These are phyloP conservation scores for Chymomyza fuscimana DNA, from an alignment of 2,888 invertebrate species.

Conservation along the genomic window DNA sequence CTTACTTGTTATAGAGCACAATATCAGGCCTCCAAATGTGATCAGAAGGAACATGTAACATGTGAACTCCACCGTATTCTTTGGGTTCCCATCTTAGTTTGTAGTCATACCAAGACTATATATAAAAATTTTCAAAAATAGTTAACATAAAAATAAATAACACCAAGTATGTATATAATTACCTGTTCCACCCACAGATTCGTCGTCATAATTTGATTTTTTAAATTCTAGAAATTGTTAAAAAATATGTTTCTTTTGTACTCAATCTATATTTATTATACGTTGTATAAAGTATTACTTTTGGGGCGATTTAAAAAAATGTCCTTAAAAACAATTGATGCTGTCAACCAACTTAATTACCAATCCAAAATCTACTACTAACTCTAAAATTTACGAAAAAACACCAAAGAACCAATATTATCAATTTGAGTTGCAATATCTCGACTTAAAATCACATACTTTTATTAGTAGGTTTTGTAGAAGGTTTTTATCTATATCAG, in stretches of 20 bases:
- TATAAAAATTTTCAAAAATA: constrained; percentile 52
- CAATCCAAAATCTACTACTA: too few species aligned
- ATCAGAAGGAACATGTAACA: constrained; percentile 91
- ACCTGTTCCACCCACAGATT: constrained; percentile 89
- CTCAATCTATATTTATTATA: too few species aligned
- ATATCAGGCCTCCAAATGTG: constrained; percentile 92
- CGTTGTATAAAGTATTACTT: too few species aligned
- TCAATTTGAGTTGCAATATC: too few species aligned
- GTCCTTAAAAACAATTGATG: too few species aligned
- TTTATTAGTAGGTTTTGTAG: too few species aligned
- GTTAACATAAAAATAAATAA: neutral
- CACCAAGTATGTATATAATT: constrained; percentile 65
- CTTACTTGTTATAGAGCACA: constrained; percentile 90
- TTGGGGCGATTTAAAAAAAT: too few species aligned
- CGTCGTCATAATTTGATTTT: constrained; percentile 96
- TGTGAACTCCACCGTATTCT: constrained; percentile 91
- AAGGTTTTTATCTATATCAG: too few species aligned
- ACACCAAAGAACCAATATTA: too few species aligned
- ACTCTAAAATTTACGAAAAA: too few species aligned
- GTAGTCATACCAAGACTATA: constrained; percentile 91
- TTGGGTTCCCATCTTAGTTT: constrained; percentile 92
- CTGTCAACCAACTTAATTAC: too few species aligned
- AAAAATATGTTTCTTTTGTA: neutral
- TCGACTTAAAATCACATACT: too few species aligned
- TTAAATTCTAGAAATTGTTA: constrained; percentile 89